phyloP scores from a whole-genome alignment of 2,888 invertebrate species.

The Hemicrepidius hirtus region DNA sequence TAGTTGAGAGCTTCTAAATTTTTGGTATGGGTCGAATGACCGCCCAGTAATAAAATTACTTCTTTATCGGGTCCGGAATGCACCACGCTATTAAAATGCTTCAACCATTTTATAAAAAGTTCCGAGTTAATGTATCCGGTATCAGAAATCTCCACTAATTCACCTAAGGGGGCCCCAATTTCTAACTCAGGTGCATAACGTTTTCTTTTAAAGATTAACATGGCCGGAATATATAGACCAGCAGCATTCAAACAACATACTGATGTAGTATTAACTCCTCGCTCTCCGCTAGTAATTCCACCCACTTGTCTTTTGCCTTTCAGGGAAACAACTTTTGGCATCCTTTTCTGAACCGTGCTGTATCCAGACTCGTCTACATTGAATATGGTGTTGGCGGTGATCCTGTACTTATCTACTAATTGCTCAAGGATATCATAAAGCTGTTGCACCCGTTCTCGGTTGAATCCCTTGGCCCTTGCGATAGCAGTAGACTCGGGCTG shows the following conservation, averaged over 20 bases:
- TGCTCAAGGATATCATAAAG: no score
- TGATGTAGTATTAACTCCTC: no score
- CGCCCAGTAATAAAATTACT: conserved; percentile 45
- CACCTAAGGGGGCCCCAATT: no score
- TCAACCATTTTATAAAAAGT: conserved; percentile 34
- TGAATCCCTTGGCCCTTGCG: no score
- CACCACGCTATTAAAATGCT: conserved; percentile 63
- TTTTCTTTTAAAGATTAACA: conserved; percentile 55
- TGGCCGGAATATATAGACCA: no score
- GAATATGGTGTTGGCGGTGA: background rate
- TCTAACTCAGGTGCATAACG: conserved; percentile 47
- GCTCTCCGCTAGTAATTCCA: no score
- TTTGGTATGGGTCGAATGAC: conserved; percentile 41
- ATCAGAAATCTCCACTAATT: conserved; percentile 27
- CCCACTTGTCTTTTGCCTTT: no score
- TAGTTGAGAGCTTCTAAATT: conserved; percentile 33
- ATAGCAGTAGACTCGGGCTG: background rate
- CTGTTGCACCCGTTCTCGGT: background rate
- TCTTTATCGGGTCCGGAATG: conserved; percentile 45
- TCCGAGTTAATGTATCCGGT: conserved; percentile 35
- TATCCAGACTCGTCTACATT: background rate
- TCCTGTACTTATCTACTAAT: background rate
- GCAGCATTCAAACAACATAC: no score
- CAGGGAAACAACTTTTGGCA: conserved; percentile 19
- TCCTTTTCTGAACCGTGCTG: background rate